Evolutionary conservation across 2,888 invertebrate species (phyloP).

Genomic region (Drosophila mulleri): DNA sequence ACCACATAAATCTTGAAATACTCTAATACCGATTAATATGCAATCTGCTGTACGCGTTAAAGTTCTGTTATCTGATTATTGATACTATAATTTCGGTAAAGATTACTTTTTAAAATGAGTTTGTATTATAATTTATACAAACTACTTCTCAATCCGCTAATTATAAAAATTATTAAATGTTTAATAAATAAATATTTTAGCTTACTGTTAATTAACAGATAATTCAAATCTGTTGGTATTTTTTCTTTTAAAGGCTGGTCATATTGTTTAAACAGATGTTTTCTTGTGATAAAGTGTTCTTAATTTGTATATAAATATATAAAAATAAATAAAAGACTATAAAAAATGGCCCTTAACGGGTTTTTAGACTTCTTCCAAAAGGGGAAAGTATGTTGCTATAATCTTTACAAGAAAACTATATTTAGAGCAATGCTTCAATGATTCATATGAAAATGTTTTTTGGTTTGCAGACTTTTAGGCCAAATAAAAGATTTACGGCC

Average conservation of each 20-base stretch:
- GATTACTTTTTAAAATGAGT: not conserved
- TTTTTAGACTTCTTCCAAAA: slow-evolving; percentile 92
- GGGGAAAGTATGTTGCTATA: slow-evolving; percentile 87
- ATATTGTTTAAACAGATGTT: slow-evolving; percentile 45
- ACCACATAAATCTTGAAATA: not conserved
- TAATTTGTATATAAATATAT: slow-evolving; percentile 15
- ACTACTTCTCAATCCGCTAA: not conserved
- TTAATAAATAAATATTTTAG: not conserved
- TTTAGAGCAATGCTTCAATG: not conserved
- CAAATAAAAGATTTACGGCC: slow-evolving; percentile 94
- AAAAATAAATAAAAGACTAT: slow-evolving; percentile 7
- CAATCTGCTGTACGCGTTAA: not conserved
- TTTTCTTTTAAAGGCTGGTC: slow-evolving; percentile 19
- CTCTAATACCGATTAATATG: not conserved
- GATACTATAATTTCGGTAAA: not conserved
- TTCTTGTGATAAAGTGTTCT: slow-evolving; percentile 21
- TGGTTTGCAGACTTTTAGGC: slow-evolving; percentile 91
- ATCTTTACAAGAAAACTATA: not conserved
- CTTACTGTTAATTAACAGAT: not conserved
- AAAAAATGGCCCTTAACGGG: slow-evolving; percentile 88
- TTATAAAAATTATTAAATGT: not conserved
- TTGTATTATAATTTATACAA: not conserved
- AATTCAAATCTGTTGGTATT: not conserved
- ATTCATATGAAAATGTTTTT: not conserved
- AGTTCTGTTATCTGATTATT: not conserved